A percentile compares a stretch with the other conserved stretches of the same genome.
These are phyloP conservation scores for Pocota personata DNA, from an alignment of 2,888 invertebrate species.

Conservation along the genomic window DNA sequence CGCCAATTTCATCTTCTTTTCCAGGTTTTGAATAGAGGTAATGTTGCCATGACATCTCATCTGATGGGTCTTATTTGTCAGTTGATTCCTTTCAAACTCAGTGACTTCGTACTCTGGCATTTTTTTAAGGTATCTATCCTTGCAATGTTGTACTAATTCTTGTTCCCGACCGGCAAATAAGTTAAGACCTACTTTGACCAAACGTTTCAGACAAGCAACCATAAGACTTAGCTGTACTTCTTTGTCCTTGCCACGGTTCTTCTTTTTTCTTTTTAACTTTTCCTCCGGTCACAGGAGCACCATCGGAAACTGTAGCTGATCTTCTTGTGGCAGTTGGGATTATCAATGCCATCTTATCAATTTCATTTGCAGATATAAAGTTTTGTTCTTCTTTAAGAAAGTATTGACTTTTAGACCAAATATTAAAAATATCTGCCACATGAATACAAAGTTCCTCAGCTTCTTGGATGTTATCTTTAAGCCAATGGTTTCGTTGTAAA, in stretches of 20 bases:
- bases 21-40: slow-evolving; percentile 98
- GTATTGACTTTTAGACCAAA: slow-evolving; percentile 99
- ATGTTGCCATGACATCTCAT: slow-evolving; percentile 99
- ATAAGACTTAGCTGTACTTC: slow-evolving; percentile 98
- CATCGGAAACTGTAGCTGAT: slow-evolving; percentile 90
- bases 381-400: slow-evolving; percentile 99
- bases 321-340: slow-evolving; percentile 97
- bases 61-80: slow-evolving; percentile 98
- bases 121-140: slow-evolving; percentile 97
- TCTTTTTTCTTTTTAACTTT: slow-evolving; percentile 96
- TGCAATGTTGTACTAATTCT: slow-evolving; percentile 99
- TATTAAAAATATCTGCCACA: slow-evolving; percentile 99
- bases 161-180: slow-evolving; percentile 99
- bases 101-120: slow-evolving; percentile 95
- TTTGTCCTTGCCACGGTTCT: slow-evolving; percentile 96
- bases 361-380: slow-evolving; percentile 99
- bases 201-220: slow-evolving; percentile 98
- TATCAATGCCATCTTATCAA: slow-evolving; percentile 98
- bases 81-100: slow-evolving; percentile 95
- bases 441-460: slow-evolving; percentile 98
- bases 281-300: slow-evolving; percentile 89
- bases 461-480: slow-evolving; percentile 96
- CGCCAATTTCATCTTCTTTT: slow-evolving; percentile 89
- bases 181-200: slow-evolving; percentile 98
- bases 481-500: slow-evolving; percentile 99